A percentile compares a stretch with the other conserved stretches of the same genome.
Evolutionary conservation across 2,797 vertebrate species (phyloP).

Genomic region (Pygocentrus nattereri): DNA sequence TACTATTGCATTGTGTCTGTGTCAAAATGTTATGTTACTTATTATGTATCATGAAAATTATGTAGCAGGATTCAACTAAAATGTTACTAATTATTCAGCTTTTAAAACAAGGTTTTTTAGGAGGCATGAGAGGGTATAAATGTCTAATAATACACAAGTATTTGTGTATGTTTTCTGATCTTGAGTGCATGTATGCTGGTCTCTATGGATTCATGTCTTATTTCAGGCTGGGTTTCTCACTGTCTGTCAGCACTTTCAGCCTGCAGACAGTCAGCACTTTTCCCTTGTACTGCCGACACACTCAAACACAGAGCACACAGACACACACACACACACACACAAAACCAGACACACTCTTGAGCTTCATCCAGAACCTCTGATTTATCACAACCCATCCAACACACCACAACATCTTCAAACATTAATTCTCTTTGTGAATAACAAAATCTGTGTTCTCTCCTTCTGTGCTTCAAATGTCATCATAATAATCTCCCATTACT

Average conservation of each 20-base stretch:
- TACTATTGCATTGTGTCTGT: too few relatives aligned
- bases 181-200: constrained; percentile 25
- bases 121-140: not conserved
- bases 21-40: too few relatives aligned
- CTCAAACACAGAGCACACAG: constrained; percentile 47
- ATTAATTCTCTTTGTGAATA: not conserved
- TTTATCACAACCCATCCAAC: not conserved
- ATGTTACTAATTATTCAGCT: too few relatives aligned
- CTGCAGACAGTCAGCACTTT: constrained; percentile 60
- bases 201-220: constrained; percentile 49
- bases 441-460: not conserved
- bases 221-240: constrained; percentile 52
- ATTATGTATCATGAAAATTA: too few relatives aligned
- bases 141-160: not conserved
- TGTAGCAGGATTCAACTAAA: too few relatives aligned
- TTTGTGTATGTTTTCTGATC: constrained; percentile 25
- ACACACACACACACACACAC: constrained; percentile 42
- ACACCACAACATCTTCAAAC: too few relatives aligned
- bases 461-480: not conserved
- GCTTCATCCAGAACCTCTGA: not conserved
- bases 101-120: not conserved
- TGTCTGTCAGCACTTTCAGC: constrained; percentile 54
- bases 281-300: constrained; percentile 35
- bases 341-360: constrained; percentile 6
- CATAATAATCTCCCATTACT: constrained; percentile 39